phyloP scores from a whole-genome alignment of 1,140 invertebrate genomes.

The Drosophila sp. region DNA sequence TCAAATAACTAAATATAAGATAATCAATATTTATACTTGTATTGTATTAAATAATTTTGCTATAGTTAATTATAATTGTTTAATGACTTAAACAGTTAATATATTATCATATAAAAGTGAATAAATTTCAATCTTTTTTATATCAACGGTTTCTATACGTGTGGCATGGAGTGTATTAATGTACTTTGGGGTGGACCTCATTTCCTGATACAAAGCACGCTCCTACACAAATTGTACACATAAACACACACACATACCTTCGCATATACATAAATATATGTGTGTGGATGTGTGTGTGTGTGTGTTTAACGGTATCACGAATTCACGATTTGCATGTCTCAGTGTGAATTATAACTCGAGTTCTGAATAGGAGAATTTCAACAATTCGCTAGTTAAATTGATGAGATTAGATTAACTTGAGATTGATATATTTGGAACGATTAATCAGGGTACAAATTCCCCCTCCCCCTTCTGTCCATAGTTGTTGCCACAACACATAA shows the following conservation, averaged over 20 bases:
- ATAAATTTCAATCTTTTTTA: background rate
- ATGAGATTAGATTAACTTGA: slow-evolving; percentile 28
- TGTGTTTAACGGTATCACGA: slow-evolving; percentile 14
- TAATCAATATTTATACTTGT: too few relatives aligned
- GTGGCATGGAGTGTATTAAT: slow-evolving; percentile 4
- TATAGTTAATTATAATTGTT: too few relatives aligned
- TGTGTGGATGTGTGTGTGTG: background rate
- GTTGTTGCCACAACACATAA: background rate
- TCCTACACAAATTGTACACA: slow-evolving; percentile 13
- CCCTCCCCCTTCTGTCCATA: background rate
- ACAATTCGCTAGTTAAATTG: slow-evolving; percentile 1
- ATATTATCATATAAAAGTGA: background rate
- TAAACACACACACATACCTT: slow-evolving; percentile 13
- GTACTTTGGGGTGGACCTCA: slow-evolving; percentile 29
- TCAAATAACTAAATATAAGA: too few relatives aligned
- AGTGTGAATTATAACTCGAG: too few relatives aligned
- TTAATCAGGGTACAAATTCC: slow-evolving; percentile 9
- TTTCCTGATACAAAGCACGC: slow-evolving; percentile 31
- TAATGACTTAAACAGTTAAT: too few relatives aligned
- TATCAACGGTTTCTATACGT: slow-evolving; percentile 12
- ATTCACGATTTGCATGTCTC: slow-evolving; percentile 20
- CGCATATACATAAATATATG: too few relatives aligned
- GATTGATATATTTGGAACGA: slow-evolving; percentile 24
- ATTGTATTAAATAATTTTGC: too few relatives aligned
- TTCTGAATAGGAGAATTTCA: background rate